These are phyloP conservation scores for Zapornia atra DNA, from an alignment of 2,113 vertebrate genomes.

Conservation along the genomic window DNA sequence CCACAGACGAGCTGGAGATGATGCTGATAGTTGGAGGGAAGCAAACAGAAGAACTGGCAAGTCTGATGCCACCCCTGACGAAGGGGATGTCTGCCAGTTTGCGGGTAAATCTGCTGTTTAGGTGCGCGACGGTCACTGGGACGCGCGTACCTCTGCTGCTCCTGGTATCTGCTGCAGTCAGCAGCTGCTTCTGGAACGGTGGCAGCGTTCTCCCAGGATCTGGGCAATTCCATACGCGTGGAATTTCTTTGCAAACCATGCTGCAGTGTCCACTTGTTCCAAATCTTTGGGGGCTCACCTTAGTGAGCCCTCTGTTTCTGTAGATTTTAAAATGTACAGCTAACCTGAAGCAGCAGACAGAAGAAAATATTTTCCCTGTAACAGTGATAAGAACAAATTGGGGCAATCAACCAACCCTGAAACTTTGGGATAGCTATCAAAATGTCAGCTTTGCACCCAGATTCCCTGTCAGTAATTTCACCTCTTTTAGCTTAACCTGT, in stretches of 20 bases:
- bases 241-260: not conserved
- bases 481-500: not conserved
- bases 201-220: not conserved
- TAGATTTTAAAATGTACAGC: not conserved
- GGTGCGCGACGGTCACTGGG: not conserved
- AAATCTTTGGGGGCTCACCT: not conserved
- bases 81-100: not conserved
- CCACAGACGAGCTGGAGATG: conserved; percentile 27
- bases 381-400: not conserved
- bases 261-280: not conserved
- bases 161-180: not conserved
- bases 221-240: not conserved
- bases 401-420: accelerated
- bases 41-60: conserved; percentile 40
- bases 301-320: not conserved
- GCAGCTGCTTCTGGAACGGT: not conserved
- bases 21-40: conserved; percentile 12
- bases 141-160: not conserved
- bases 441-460: not conserved
- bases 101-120: not conserved
- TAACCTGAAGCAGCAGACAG: not conserved
- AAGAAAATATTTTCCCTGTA: not conserved
- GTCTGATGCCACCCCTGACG: not conserved
- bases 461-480: not conserved
- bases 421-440: not conserved